Conservation (phyloP, 2,113 vertebrate genomes). For the cattle (Bos taurus) region DNA sequence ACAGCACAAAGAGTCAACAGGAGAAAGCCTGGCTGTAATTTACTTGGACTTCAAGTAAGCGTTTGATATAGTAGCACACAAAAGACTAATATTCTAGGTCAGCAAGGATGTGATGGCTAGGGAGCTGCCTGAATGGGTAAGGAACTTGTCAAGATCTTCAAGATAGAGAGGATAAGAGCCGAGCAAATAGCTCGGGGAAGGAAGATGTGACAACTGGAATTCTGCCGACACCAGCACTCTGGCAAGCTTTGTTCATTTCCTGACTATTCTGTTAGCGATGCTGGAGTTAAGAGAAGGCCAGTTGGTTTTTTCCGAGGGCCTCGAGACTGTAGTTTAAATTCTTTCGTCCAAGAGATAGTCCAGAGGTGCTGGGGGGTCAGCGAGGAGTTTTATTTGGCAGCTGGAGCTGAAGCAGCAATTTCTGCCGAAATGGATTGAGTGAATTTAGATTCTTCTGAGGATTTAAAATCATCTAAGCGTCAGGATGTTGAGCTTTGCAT, state of each 20-base stretch:
- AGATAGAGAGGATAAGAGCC: neutral
- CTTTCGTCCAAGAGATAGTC: neutral
- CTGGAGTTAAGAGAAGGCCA: neutral
- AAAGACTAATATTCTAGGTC: constrained; percentile 43
- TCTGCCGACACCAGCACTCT: neutral
- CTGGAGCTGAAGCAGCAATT: constrained; percentile 24
- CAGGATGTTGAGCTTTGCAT: neutral
- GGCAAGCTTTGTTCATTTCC: neutral
- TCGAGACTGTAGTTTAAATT: neutral
- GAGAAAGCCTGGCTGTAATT: neutral
- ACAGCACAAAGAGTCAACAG: neutral
- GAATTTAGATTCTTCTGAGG: constrained; percentile 10
- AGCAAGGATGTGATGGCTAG: neutral
- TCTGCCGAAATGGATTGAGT: neutral
- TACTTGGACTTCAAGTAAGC: constrained; percentile 38
- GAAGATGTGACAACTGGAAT: neutral
- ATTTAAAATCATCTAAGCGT: neutral
- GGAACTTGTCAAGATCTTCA: neutral
- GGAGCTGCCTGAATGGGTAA: neutral
- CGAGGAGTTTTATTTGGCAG: neutral
- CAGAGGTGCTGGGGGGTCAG: neutral
- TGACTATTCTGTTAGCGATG: neutral
- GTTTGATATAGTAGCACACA: constrained; percentile 9
- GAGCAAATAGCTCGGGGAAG: neutral
- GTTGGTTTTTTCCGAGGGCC: neutral